phyloP scores from a whole-genome alignment of 2,888 invertebrate genomes.

The Drosophila fungiperda region DNA sequence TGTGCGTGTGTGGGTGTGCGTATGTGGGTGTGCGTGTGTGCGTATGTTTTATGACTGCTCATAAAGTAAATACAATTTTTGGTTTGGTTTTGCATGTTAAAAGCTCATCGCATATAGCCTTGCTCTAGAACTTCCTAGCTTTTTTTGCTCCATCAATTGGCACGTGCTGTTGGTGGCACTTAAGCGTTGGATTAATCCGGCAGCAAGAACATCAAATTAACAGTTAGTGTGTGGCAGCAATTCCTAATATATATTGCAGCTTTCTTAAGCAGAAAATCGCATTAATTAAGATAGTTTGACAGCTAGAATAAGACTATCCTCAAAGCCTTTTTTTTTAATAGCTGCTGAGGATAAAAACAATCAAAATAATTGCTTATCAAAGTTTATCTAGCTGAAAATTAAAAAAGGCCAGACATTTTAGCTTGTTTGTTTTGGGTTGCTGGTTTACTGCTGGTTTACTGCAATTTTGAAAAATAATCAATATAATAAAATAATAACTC shows the following conservation, averaged over 20 bases:
- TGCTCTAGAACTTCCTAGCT: neutral
- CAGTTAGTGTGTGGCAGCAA: neutral
- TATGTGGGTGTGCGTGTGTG: conserved; percentile 41
- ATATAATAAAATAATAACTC: neutral
- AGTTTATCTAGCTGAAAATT: neutral
- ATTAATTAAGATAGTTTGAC: neutral
- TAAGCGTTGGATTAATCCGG: conserved; percentile 18
- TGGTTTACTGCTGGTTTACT: too few relatives aligned
- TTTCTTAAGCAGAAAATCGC: neutral
- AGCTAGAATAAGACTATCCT: neutral
- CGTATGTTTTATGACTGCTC: conserved; percentile 62
- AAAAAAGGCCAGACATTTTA: neutral
- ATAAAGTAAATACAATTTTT: conserved; percentile 42
- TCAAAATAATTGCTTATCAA: neutral
- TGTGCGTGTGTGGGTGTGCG: conserved; percentile 26
- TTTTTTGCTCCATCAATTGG: conserved; percentile 5
- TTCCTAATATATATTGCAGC: neutral
- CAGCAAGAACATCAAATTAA: neutral
- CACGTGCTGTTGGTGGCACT: conserved; percentile 12
- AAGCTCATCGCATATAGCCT: neutral
- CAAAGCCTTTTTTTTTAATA: neutral
- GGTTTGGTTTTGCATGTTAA: conserved; percentile 25
- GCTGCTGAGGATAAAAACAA: neutral
- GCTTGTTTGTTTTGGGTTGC: neutral
- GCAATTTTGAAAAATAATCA: neutral